phyloP scores from a whole-genome alignment of 2,113 vertebrate genomes.

The Dicerorhinus sumatrensis region DNA sequence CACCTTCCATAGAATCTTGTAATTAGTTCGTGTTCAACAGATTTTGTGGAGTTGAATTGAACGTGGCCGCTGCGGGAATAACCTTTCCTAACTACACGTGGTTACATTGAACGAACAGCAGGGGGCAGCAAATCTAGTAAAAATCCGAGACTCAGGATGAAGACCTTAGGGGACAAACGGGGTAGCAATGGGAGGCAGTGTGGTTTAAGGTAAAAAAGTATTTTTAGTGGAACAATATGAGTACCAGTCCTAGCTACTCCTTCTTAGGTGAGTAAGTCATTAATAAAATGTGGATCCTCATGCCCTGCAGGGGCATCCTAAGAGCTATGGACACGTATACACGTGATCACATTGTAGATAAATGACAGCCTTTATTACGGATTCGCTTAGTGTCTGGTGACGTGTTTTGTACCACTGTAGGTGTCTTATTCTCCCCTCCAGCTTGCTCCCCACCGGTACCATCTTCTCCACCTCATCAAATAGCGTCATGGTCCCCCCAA shows the following conservation, averaged over 20 bases:
- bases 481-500: accelerated
- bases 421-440: neutral
- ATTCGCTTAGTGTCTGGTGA: neutral
- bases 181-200: neutral
- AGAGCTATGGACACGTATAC: too few relatives aligned
- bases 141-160: neutral
- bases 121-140: neutral
- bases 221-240: neutral
- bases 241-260: neutral
- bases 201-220: neutral
- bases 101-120: neutral
- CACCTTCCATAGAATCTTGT: neutral
- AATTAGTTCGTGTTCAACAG: neutral
- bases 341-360: neutral
- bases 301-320: neutral
- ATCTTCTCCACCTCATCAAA: neutral
- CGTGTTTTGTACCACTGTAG: neutral
- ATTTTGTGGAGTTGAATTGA: constrained; percentile 12
- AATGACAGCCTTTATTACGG: neutral
- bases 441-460: neutral
- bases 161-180: neutral
- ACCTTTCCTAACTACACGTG: neutral
- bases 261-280: neutral
- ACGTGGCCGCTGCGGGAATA: neutral
- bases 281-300: neutral